Conservation (phyloP, 2,113 vertebrate species). For the human region GRCh38 chrX:108295501-108296000, state of each 20-base stretch:
- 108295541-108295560: constrained; percentile 29
- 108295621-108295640: background rate
- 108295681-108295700: background rate
- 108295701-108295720: background rate
- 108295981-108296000: constrained; percentile 64
- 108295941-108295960: constrained; percentile 80
- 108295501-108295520: constrained; percentile 39
- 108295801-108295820: constrained; percentile 48
- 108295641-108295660: background rate
- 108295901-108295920: constrained; percentile 74
- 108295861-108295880: constrained; percentile 70
- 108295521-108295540: constrained; percentile 36
- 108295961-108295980: constrained; percentile 80
- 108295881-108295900: constrained; percentile 54
- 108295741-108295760: constrained; percentile 41
- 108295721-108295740: background rate
- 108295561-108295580: background rate
- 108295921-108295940: constrained; percentile 69
- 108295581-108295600: constrained; percentile 10
- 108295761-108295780: constrained; percentile 63
- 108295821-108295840: constrained; percentile 55
- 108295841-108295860: constrained; percentile 77
- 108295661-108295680: background rate
- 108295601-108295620: background rate
- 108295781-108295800: constrained; percentile 36